These are phyloP conservation scores for Tetramorium simillimum DNA, from an alignment of 1,140 invertebrate species.

Conservation along the genomic window DNA sequence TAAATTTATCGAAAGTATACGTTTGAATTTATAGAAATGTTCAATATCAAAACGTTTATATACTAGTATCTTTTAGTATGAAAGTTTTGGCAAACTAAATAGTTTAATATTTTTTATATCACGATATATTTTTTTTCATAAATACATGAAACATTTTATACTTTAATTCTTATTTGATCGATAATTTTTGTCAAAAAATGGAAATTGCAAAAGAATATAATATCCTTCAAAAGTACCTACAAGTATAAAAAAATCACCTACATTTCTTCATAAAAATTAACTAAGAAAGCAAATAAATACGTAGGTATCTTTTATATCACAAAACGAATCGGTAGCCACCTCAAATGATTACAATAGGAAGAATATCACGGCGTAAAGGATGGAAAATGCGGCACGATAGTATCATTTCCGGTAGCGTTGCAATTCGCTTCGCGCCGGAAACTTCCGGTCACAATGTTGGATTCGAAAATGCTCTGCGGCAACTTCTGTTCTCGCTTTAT, in stretches of 20 bases:
- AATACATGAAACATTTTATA: neutral
- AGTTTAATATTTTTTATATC: neutral
- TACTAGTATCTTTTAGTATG: neutral
- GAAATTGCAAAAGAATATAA: neutral
- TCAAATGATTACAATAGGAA: conserved; percentile 40
- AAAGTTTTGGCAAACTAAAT: neutral
- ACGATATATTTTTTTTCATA: neutral
- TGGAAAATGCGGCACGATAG: conserved; percentile 56
- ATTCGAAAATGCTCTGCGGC: conserved; percentile 56
- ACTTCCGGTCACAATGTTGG: conserved; percentile 56
- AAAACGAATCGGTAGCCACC: neutral
- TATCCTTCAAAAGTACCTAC: neutral
- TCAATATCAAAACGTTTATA: neutral
- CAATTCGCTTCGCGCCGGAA: conserved; percentile 65
- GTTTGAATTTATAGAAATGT: neutral
- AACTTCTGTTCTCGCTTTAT: conserved; percentile 73
- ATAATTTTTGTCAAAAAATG: neutral
- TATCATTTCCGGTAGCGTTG: conserved; percentile 69
- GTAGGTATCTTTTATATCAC: neutral
- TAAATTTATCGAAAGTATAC: conserved; percentile 4
- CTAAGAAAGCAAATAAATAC: neutral
- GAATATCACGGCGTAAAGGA: conserved; percentile 12
- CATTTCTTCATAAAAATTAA: neutral
- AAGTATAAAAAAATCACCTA: neutral
- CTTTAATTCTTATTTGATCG: neutral